Evolutionary conservation across 2,113 vertebrate genomes (phyloP), one percentile per base, ranked within the genome.

Genomic region (Sinocyclocheilus anophthalmus): DNA sequence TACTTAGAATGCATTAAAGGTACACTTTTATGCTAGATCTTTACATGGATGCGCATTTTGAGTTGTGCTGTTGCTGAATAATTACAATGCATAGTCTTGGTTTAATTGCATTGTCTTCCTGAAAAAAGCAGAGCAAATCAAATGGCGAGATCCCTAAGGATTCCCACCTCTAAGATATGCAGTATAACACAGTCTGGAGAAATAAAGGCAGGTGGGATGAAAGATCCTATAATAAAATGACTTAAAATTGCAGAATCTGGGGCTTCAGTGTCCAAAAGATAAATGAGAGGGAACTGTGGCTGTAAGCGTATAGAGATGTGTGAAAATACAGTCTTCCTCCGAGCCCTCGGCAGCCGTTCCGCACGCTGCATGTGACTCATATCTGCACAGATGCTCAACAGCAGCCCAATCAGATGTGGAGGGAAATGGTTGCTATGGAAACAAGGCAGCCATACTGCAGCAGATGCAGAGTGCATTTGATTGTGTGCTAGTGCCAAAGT

Each of bases 371-470:
- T 65, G 73, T 93, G 91, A 93, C 90, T 93, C 94, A 92, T 90
- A 86, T 92, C 89, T 89, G 91, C 87, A 90, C 91, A 89, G 89
- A 88, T 42, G 45, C 82, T 87, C 88, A 91, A 84, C 72, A 76
- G 81, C 89, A 92, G 90, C 90, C 84, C 94, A 92, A 93, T 94
- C 88, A 11, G 83, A 84, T 82, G 84, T 45, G 22, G 73, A 86
- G 63, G 55, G 50, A 82, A 76, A 86, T 61, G 89, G 93, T 94
- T 93, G 88, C 93, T 81, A 89, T 94, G 91, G 93, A 84, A 88
- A 94, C 88, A 69, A 13, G 85, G 79, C 88, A 88, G 87, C 91
- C 83, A 92, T 90, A 93, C 84, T 85, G 92, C 88, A 92, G 90
- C 92, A 94, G 92, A 92, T 92, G 91, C 84, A 83, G 83, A 80